phyloP scores from a whole-genome alignment of 2,888 invertebrate species.

The Seira musarum region DNA sequence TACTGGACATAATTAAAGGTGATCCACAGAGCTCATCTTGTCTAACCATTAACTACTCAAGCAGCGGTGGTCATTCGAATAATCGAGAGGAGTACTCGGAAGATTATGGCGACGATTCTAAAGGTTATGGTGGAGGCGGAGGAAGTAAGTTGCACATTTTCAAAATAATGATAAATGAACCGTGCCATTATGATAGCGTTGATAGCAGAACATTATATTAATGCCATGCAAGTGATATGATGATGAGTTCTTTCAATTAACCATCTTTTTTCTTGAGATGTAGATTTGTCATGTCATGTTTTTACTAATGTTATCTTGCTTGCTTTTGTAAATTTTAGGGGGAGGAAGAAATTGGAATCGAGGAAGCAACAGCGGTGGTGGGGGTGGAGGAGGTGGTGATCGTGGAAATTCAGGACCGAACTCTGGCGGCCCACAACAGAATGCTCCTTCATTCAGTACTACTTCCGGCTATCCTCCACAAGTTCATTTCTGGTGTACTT shows the following conservation, averaged over 20 bases:
- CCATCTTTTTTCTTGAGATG: too few species aligned
- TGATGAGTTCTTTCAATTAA: slow-evolving; percentile 16
- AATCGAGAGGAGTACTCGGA: slow-evolving; percentile 65
- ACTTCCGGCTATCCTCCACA: slow-evolving; percentile 69
- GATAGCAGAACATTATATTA: too few species aligned
- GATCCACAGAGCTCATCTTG: slow-evolving; percentile 69
- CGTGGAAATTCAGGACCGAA: slow-evolving; percentile 57
- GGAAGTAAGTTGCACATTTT: slow-evolving; percentile 22
- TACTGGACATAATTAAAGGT: slow-evolving; percentile 69
- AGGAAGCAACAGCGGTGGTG: slow-evolving; percentile 45
- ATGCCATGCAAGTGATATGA: too few species aligned
- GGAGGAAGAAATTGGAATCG: slow-evolving; percentile 54
- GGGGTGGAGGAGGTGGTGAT: slow-evolving; percentile 58
- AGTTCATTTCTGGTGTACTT: slow-evolving; percentile 70
- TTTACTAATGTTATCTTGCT: background rate
- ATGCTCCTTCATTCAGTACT: slow-evolving; percentile 62
- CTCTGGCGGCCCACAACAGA: slow-evolving; percentile 55
- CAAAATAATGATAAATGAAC: background rate
- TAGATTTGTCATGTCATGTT: background rate
- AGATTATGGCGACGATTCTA: slow-evolving; percentile 67
- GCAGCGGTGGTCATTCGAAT: slow-evolving; percentile 60
- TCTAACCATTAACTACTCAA: slow-evolving; percentile 68
- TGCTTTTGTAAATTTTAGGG: slow-evolving; percentile 18
- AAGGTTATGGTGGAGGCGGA: slow-evolving; percentile 65
- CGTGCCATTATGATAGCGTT: too few species aligned